Base-by-base conservation (phyloP, 1,140 invertebrate species). In the Nylanderia fulva region DNA sequence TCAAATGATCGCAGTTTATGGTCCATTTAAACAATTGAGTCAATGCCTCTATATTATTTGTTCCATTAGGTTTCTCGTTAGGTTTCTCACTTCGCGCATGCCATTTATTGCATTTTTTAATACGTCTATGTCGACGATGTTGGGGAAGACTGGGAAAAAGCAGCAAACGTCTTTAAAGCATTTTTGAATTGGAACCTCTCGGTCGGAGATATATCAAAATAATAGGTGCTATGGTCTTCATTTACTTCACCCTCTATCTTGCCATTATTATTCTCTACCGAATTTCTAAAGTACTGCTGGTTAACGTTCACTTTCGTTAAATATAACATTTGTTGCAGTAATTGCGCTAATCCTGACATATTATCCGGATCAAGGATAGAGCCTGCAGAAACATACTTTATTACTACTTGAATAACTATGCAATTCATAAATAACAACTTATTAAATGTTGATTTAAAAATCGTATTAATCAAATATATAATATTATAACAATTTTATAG, bases 251-350 rank as follows among this genome's bases (percentile, higher is more conserved):
- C 99, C 96, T 99, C 99, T 13, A 96, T 97, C 8, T 94, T 95
- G 1, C 99, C 99, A 7, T 98, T 97, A 95, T 99, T 97, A 97
- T 95, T 99, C 99, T 94, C 99, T 98, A 92, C 97, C 95, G 33
- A 99, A 98, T 96, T 95, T 99, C 99, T 91, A n/a, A n/a, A n/a
- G n/a, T n/a, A n/a, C n/a, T n/a, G n/a, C n/a, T n/a, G n/a, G n/a
- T n/a, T n/a, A n/a, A n/a, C n/a, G n/a, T 98, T 4, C 13, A 2
- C 95, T 0, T 97, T 99, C 11, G 99, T 98, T 60, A 99, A 94
- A 94, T 99, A 99, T 6, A 99, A 95, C 98, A 99, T 99, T 93
- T 99, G 99, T 93, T 99, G 98, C 94, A 98, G 99, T 93, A 99
- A 99, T 93, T 99, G 99, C 18, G 99, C 98, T 69, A 99, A 93